A percentile compares a stretch with the other conserved stretches of the same genome.
phyloP scores from a whole-genome alignment of 2,797 vertebrate species.

The Syndactyla subalaris region DNA sequence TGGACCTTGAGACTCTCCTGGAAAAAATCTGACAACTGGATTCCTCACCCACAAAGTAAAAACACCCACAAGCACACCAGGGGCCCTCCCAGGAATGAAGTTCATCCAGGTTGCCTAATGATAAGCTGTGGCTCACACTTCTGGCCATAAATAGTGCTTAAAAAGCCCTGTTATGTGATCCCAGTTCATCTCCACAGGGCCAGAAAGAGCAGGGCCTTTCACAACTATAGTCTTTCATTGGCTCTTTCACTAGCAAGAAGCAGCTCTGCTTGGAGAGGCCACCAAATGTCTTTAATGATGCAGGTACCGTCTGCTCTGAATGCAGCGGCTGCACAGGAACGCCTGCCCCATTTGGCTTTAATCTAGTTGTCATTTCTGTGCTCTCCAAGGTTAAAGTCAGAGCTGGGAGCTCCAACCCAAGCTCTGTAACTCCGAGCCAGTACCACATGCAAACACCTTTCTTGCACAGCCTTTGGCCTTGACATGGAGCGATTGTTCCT shows the following conservation, averaged over 20 bases:
- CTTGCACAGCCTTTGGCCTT: background rate
- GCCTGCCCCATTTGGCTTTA: background rate
- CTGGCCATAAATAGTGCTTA: background rate
- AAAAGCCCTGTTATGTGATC: accelerated
- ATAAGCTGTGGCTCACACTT: background rate
- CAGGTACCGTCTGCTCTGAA: background rate
- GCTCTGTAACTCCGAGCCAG: background rate
- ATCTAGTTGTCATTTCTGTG: constrained; percentile 25
- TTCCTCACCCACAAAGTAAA: background rate
- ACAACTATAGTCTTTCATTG: background rate
- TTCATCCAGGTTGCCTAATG: background rate
- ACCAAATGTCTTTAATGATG: background rate
- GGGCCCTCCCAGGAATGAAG: background rate
- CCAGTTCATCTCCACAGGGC: background rate
- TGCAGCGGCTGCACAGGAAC: accelerated
- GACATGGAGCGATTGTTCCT: background rate
- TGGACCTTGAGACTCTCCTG: background rate
- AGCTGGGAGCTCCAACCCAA: background rate
- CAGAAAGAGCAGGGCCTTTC: background rate
- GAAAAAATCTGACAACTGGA: background rate
- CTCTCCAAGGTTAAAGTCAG: constrained; percentile 7
- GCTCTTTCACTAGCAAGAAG: background rate
- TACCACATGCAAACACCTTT: background rate
- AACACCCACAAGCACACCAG: accelerated
- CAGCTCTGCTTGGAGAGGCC: background rate